Evolutionary conservation across 2,797 vertebrate genomes (phyloP), one percentile per base, ranked within the genome.

Genomic region (Nasua narica): DNA sequence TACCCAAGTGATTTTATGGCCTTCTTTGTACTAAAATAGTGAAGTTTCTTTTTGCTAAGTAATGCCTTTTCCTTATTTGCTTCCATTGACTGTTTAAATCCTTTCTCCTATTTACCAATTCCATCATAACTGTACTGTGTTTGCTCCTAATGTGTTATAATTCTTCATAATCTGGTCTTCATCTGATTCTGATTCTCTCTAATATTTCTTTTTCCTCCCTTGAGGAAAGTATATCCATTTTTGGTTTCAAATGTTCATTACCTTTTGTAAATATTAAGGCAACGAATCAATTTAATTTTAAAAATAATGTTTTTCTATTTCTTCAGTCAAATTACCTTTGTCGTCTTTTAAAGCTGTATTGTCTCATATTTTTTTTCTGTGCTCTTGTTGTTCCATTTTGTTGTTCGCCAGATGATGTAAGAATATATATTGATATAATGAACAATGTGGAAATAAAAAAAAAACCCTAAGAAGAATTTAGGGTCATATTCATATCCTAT

Each of bases 281-380:
- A 97, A 94, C 95, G 54, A 95, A 96, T 97, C 95, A 97, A 96
- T 97, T 96, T 98, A 65, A 96, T 94, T 96, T 97, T 4, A 40
- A 98, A 98, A 98, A 97, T 97, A 97, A 97, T 97, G 94, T 96
- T 98, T 97, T 98, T 95, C 93, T 94, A 90, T 60, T 93, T 97
- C 81, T 97, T 91, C 76, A 90, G 48, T 96, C 91, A 95, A 98
- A 97, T 97, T 37, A 96, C 94, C 78, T 97, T 90, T 97, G 60
- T 35, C 94, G 7, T 88, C 94, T 90, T 95, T 98, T 97, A 96
- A 98, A 91, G 89, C 92, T 92, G 35, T 77, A 89, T 84, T 96
- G 79, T 97, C 92, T 98, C 93, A 95, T 97, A 97, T 97, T 97
- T 87, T 97, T 97, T 94, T 74, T 70, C 90, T 69, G 90, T 97